Evolutionary conservation across 2,113 vertebrate genomes (phyloP).

Genomic region (Callipepla squamata): DNA sequence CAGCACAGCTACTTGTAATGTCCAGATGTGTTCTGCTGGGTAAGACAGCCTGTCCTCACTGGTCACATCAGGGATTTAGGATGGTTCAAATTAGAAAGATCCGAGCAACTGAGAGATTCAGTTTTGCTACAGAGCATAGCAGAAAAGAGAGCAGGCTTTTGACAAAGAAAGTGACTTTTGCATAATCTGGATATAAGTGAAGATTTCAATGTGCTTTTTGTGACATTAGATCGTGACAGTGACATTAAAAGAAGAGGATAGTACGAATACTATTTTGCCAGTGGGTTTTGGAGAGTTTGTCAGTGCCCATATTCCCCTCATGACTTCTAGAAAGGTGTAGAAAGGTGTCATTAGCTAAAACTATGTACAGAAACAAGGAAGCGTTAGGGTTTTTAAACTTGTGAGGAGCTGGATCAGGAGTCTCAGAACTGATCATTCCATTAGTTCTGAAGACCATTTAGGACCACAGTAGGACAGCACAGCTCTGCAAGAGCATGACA

Average conservation of each 20-base stretch:
- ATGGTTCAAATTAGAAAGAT: neutral
- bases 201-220: neutral
- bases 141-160: neutral
- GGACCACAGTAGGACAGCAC: neutral
- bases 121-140: neutral
- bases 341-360: neutral
- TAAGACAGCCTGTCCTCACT: neutral
- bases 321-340: neutral
- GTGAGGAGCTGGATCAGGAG: neutral
- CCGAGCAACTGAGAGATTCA: neutral
- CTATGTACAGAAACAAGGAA: neutral
- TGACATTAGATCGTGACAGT: neutral
- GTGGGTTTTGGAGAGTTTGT: neutral
- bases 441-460: neutral
- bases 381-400: neutral
- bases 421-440: neutral
- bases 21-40: neutral
- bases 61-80: neutral
- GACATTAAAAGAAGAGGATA: neutral
- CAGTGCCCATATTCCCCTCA: neutral
- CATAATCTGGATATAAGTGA: neutral
- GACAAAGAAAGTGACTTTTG: neutral
- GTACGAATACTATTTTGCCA: neutral
- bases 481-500: neutral
- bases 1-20: neutral